Evolutionary conservation across 2,888 invertebrate species (phyloP), one percentile per base, ranked within the genome.

Genomic region (Cylloceria caligata): DNA sequence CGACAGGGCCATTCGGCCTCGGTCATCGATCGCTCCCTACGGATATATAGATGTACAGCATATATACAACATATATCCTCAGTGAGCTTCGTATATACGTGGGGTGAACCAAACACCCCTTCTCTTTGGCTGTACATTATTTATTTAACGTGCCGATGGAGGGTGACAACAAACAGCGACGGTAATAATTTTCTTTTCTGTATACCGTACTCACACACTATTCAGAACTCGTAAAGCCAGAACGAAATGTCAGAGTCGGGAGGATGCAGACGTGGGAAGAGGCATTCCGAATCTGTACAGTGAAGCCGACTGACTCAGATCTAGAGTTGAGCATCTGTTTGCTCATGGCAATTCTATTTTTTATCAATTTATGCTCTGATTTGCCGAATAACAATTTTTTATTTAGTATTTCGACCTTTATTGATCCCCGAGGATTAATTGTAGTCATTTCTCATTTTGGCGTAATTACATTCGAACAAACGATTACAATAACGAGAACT

Each of bases 21-120:
- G 75, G 81, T 81, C 83, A 83, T 85, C 84, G 85, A 83, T 83
- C 83, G 84, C 68, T 68, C 74, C 81, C 78, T 55, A 24, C 65
- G 77, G 79, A 74, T 34, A 74, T 67, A 79, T 71, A 67, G 52
- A 19, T 42, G 6, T 72, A 67, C 73, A 69, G 69, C 80, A n/a
- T n/a, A n/a, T n/a, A n/a, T 69, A 52, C 76, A 68, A 71, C 52
- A 64, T 49, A 73, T 55, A 65, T 64, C 34, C 19, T 39, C 77
- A 16, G 49, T 36, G 39, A 60, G 34, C 55, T 62, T 16, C 55
- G 42, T 62, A 30, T 71, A 24, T 30, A 27, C 55, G 60, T 49
- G 57, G 65, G 42, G 74, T 69, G 39, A 75, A 71, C 45, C 64
- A 81, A 75, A 60, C 52, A 47, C 62, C 19, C 67, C 52, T 49